Evolutionary conservation across 2,888 invertebrate genomes (phyloP), one percentile per base, ranked within the genome.

Genomic region (Troides helena): DNA sequence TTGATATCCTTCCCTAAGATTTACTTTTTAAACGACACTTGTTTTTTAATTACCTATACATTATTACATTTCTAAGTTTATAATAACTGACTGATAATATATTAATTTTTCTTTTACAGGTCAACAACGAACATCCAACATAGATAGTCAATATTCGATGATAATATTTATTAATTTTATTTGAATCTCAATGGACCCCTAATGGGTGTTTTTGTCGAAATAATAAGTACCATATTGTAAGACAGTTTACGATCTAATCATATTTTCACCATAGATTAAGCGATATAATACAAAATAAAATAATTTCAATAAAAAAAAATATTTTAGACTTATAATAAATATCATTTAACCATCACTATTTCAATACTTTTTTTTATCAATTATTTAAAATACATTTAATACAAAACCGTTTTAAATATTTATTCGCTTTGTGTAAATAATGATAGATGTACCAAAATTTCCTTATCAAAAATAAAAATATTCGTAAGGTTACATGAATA

Each of bases 91-190:
- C 21, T 60, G 23, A 36, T 62, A 46, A 21, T 12, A 43, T 63
- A 25, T 60, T 67, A 57, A 10, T 64, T 62, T 65, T 50, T 62
- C n/a, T 17, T 62, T 72, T 72, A 39, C 71, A 72, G 72, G 50
- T 71, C 67, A 6, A 65, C 67, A 53, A 64, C 67, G 61, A 69
- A 69, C 43, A 67, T 67, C 57, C 67, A 65, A 23, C 71, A 69
- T 57, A 71, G 72, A 69, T 65, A 66, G 62, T 53, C 30, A 68
- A 57, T 66, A 23, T 10, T 50, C 23, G n/a, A 57, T 43, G 4
- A 17, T 62, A 59, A 59, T 67, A 67, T 67, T 67, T 67, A 57
- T 67, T 25, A 36, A 53, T 56, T 56, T 57, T 56, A 62, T 50
- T 46, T 17, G 66, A 70, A 70, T 70, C 63, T 70, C 70, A 63